These are phyloP conservation scores for Protobothrops flavoviridis DNA, from an alignment of 2,113 vertebrate genomes.

Conservation along the genomic window DNA sequence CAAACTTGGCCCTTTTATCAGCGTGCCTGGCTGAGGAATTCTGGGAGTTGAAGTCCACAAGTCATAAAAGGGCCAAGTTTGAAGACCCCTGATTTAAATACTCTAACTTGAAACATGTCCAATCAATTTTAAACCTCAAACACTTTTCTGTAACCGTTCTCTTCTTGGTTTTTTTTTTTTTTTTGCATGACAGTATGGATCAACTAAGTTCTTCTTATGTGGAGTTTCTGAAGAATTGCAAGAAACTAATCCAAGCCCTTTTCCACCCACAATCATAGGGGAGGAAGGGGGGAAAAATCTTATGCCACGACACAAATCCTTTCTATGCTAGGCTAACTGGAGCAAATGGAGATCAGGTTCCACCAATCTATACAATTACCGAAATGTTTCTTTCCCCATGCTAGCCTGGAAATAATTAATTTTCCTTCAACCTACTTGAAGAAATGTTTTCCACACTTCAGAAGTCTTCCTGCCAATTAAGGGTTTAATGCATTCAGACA, in stretches of 20 bases:
- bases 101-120: not conserved
- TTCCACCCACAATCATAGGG: not conserved
- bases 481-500: not conserved
- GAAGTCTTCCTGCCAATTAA: not conserved
- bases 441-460: not conserved
- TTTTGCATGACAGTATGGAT: not conserved
- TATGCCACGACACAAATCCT: not conserved
- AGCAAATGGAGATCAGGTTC: not conserved
- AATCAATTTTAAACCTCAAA: not conserved
- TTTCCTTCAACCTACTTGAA: not conserved
- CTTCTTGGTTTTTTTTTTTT: not conserved
- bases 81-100: not conserved
- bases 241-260: not conserved
- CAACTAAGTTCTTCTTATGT: not conserved
- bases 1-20: too few relatives aligned
- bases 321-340: not conserved
- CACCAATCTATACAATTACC: not conserved
- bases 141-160: not conserved
- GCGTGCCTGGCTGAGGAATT: too few relatives aligned
- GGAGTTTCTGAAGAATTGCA: not conserved
- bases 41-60: too few relatives aligned
- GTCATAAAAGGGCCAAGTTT: too few relatives aligned
- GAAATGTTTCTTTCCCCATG: not conserved
- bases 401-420: not conserved
- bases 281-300: not conserved